A percentile compares a stretch with the other conserved stretches of the same genome.
phyloP scores from a whole-genome alignment of 2,797 vertebrate species.

The Eurystomus glaucurus region DNA sequence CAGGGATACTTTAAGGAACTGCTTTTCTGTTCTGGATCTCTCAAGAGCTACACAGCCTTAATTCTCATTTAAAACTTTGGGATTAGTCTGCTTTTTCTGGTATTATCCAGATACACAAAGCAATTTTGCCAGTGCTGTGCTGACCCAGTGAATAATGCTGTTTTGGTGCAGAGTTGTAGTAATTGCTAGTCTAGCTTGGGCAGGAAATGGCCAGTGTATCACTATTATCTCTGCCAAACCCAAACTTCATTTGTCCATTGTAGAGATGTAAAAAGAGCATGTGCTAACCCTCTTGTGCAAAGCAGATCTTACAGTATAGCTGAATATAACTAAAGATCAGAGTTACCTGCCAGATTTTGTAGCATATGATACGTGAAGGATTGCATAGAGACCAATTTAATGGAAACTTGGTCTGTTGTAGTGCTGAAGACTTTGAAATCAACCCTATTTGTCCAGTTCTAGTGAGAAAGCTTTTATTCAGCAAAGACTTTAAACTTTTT shows the following conservation, averaged over 20 bases:
- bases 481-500: not conserved
- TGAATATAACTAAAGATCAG: not conserved
- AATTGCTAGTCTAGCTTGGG: not conserved
- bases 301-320: not conserved
- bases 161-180: not conserved
- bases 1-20: not conserved
- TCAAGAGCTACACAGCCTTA: not conserved
- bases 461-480: not conserved
- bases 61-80: not conserved
- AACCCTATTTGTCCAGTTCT: not conserved
- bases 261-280: not conserved
- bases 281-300: not conserved
- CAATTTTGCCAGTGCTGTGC: not conserved
- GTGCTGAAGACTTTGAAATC: not conserved
- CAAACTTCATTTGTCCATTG: not conserved
- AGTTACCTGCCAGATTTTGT: not conserved
- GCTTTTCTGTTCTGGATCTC: not conserved
- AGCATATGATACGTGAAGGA: accelerated
- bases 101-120: not conserved
- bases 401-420: not conserved
- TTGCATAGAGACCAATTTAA: not conserved
- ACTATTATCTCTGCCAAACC: not conserved
- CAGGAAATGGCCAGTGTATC: not conserved
- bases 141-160: not conserved
- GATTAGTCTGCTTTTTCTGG: not conserved